A percentile compares a stretch with the other conserved stretches of the same genome.
Conservation (phyloP, 2,113 vertebrate species). For the Anthoscopus minutus region DNA sequence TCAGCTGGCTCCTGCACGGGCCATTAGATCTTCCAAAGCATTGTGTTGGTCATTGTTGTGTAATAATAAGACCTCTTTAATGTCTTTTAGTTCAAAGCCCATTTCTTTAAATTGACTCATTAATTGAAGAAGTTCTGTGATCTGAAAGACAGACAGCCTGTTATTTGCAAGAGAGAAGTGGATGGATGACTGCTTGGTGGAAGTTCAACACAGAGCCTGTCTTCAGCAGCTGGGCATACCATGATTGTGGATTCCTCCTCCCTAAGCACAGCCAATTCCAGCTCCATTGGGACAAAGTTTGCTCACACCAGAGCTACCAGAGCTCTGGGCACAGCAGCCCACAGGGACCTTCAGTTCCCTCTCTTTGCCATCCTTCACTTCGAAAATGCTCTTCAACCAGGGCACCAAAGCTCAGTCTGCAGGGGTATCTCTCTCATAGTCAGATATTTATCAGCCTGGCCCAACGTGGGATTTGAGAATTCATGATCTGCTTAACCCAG, state of each 20-base stretch:
- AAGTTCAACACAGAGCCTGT: background rate
- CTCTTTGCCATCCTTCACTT: background rate
- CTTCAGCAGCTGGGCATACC: background rate
- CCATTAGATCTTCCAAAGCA: conserved; percentile 95
- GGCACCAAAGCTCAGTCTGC: background rate
- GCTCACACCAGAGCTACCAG: background rate
- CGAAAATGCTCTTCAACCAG: background rate
- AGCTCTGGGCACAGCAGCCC: background rate
- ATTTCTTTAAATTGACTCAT: conserved; percentile 98
- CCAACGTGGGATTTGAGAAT: background rate
- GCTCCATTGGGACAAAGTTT: background rate
- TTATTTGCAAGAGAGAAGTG: background rate
- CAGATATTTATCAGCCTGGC: background rate
- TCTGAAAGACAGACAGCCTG: conserved; percentile 69
- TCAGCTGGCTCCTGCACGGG: conserved; percentile 83
- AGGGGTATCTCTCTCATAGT: accelerated
- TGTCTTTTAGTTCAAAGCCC: conserved; percentile 94
- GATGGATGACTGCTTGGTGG: background rate
- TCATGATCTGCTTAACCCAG: background rate
- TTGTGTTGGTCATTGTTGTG: conserved; percentile 94
- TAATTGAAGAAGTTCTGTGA: conserved; percentile 90
- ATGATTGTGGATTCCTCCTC: background rate
- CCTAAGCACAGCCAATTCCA: background rate
- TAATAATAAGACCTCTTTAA: conserved; percentile 91
- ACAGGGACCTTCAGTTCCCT: background rate